Conservation (phyloP, 2,113 vertebrate species). For the Rhinogobius similis region DNA sequence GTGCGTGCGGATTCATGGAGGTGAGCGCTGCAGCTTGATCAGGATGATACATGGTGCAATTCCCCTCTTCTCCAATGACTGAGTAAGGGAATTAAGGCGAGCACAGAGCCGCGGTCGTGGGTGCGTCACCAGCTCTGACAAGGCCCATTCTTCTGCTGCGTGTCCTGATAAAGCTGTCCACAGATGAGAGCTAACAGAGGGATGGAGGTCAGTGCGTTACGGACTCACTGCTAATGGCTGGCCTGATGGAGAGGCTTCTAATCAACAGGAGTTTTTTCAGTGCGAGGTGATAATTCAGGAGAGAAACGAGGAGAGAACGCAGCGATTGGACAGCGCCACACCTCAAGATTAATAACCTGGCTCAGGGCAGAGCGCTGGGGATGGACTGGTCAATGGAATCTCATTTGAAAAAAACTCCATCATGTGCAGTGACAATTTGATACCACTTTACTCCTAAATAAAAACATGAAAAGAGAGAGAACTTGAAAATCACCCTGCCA, state of each 20-base stretch:
- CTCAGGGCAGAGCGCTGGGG: not conserved
- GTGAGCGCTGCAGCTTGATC: slow-evolving; percentile 55
- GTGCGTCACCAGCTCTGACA: slow-evolving; percentile 64
- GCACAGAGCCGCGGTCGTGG: slow-evolving; percentile 64
- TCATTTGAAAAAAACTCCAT: not conserved
- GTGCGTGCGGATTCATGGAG: slow-evolving; percentile 54
- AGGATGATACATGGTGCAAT: slow-evolving; percentile 72
- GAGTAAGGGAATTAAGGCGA: slow-evolving; percentile 65
- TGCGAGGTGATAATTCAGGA: slow-evolving; percentile 43
- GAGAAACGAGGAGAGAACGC: slow-evolving; percentile 1
- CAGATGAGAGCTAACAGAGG: slow-evolving; percentile 61
- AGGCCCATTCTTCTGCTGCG: slow-evolving; percentile 68
- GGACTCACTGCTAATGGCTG: slow-evolving; percentile 41
- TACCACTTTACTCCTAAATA: not conserved
- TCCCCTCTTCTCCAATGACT: slow-evolving; percentile 65
- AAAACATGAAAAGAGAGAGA: too few relatives aligned
- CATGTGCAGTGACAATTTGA: not conserved
- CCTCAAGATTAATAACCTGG: slow-evolving; percentile 13
- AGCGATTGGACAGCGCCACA: slow-evolving; percentile 21
- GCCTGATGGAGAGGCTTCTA: slow-evolving; percentile 35
- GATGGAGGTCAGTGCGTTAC: slow-evolving; percentile 41
- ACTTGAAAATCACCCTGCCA: too few relatives aligned
- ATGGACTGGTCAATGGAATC: not conserved
- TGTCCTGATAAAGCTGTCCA: slow-evolving; percentile 62
- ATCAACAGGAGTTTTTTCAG: slow-evolving; percentile 21